Base-by-base conservation (phyloP, 2,888 invertebrate genomes). In the Lingula anatina region DNA sequence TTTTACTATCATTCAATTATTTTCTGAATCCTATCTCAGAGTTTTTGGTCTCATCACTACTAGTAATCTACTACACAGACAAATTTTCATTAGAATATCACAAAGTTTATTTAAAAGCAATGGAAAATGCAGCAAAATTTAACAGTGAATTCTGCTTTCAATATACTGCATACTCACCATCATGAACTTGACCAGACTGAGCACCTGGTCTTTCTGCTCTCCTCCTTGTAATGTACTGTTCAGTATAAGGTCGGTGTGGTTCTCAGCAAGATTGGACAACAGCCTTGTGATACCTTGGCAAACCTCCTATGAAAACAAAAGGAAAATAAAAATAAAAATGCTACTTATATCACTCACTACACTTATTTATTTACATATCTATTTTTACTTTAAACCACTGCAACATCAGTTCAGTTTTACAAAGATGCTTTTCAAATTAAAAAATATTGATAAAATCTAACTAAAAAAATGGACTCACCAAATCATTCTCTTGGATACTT, bases 151-250 rank as follows among this genome's bases (percentile, higher is more conserved):
- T 28, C 3, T 20, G 25, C n/a, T n/a, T n/a, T n/a, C n/a, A n/a
- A n/a, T n/a, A n/a, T n/a, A n/a, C n/a, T n/a, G n/a, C n/a, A 5
- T 26, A 40, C 67, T 59, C 64, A 76, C 77, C 46, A 94, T 77
- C 53, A 92, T 81, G 49, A 89, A 81, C 54, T 85, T 83, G 1
- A 93, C 82, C 39, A 91, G 72, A 50, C 83, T 80, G 68, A 82
- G 78, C 35, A 83, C 81, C 21, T 84, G 78, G 55, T 82, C 80
- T 72, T 38, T 82, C 79, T 45, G 80, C 75, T 56, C 52, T 20
- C 61, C 62, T 2, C 78, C 77, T 21, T 60, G 56, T 25, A 79
- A 70, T 1, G 84, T 65, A 49, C 81, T 80, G 15, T 82, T 70
- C 20, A 86, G 75, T 23, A 86, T 76, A 4, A 78, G 62, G 36